These are phyloP conservation scores for Synanthedon myopaeformis DNA, from an alignment of 2,888 invertebrate species.

Conservation along the genomic window DNA sequence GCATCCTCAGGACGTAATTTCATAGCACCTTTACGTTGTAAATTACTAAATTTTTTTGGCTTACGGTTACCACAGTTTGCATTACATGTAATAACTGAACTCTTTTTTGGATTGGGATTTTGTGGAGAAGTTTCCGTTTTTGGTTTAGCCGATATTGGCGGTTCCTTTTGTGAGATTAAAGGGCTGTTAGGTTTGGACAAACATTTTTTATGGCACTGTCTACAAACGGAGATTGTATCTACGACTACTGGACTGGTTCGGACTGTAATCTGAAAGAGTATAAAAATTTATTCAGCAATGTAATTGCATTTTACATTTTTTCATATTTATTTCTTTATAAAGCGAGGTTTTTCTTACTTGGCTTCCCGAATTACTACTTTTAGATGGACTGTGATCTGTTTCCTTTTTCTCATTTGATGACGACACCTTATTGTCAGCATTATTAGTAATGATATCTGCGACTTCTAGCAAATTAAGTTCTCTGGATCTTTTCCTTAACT, in stretches of 20 bases:
- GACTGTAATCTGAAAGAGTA: slow-evolving; percentile 75
- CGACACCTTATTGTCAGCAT: slow-evolving; percentile 36
- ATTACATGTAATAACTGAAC: slow-evolving; percentile 51
- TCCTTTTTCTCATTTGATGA: slow-evolving; percentile 60
- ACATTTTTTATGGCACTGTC: slow-evolving; percentile 84
- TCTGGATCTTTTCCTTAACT: slow-evolving; percentile 76
- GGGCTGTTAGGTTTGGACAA: slow-evolving; percentile 70
- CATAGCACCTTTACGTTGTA: slow-evolving; percentile 64
- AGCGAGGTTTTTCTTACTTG: slow-evolving; percentile 66
- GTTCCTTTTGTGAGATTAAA: slow-evolving; percentile 56
- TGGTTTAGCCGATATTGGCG: slow-evolving; percentile 35
- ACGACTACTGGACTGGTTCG: slow-evolving; percentile 80
- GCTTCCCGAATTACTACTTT: slow-evolving; percentile 82
- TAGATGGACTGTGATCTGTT: slow-evolving; percentile 76
- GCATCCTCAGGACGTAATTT: slow-evolving; percentile 61
- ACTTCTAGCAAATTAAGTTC: slow-evolving; percentile 74
- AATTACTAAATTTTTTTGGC: slow-evolving; percentile 44
- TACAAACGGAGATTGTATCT: slow-evolving; percentile 80
- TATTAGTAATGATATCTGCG: slow-evolving; percentile 43
- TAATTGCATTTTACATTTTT: neutral
- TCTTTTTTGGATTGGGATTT: slow-evolving; percentile 49
- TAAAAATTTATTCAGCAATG: neutral
- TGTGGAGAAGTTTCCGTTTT: slow-evolving; percentile 52
- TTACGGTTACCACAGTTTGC: slow-evolving; percentile 51
- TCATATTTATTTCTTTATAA: neutral